These are phyloP conservation scores for Punctoribates punctum DNA, from an alignment of 2,888 invertebrate genomes.

Conservation along the genomic window DNA sequence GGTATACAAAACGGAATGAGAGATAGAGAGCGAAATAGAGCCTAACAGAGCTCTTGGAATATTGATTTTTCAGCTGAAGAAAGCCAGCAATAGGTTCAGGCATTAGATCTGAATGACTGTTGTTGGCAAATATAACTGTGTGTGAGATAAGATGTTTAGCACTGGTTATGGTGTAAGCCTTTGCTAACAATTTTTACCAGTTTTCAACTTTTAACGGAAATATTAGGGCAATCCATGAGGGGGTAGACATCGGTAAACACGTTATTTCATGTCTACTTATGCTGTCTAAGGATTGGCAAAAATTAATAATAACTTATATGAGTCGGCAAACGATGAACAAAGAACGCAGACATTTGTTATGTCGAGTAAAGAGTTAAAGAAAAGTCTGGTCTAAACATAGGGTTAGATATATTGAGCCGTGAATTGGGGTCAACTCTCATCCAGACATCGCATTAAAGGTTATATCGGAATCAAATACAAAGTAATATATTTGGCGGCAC, in stretches of 20 bases:
- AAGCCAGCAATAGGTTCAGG: not conserved
- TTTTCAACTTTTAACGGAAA: too few relatives aligned
- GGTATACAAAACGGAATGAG: too few relatives aligned
- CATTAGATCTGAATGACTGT: too few relatives aligned
- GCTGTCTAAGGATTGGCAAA: too few relatives aligned
- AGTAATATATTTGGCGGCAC: not conserved
- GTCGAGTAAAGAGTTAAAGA: not conserved
- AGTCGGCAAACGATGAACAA: not conserved
- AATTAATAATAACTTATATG: too few relatives aligned
- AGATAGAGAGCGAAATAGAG: not conserved
- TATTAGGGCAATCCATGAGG: too few relatives aligned
- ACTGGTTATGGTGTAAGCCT: too few relatives aligned
- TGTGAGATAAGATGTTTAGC: too few relatives aligned
- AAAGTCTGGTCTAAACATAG: not conserved
- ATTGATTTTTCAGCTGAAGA: not conserved
- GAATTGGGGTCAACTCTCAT: conserved; percentile 22
- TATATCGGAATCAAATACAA: not conserved
- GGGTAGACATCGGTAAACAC: too few relatives aligned
- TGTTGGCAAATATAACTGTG: too few relatives aligned
- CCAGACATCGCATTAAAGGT: not conserved
- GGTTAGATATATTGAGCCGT: conserved; percentile 9
- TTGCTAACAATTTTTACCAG: too few relatives aligned
- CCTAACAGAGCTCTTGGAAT: not conserved
- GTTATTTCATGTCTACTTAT: too few relatives aligned
- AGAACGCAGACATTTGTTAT: not conserved